Evolutionary conservation across 2,888 invertebrate genomes (phyloP), one percentile per base, ranked within the genome.

Genomic region (Mythimna impura): DNA sequence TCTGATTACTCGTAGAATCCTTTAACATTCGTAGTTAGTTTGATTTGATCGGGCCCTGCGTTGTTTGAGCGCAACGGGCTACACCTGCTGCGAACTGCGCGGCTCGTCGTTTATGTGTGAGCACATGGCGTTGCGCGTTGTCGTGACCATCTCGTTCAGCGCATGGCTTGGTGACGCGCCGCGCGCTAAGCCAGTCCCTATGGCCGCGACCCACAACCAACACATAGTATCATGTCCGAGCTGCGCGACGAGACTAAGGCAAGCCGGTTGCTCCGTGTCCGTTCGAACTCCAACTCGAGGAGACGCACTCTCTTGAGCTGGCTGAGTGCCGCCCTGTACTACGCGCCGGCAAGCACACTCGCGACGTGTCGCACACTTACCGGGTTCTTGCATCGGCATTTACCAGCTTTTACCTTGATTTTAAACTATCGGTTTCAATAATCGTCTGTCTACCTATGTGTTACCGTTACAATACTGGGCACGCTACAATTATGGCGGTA

Each of bases 211-310:
- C 25, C 20, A 8, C n/a, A 8, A 9, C 34, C 9, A 17, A 17
- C 40, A 30, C 22, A n/a, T 25, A 52, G 69, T 25, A n/a, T 10
- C 50, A 69, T 69, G 69, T 36, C 68, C n/a, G 40, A 69, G 70
- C n/a, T 40, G 20, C 12, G n/a, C 40, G 25, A 69, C 20, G 52
- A 69, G 25, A 52, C 69, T 25, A 54, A 69, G 70, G 40, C 70
- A 69, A 69, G 40, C 7, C 36, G n/a, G 22, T 17, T 64, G 64
- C 10, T 43, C 25, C 64, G 22, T 12, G 65, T 55, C 22, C 55
- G 57, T 22, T n/a, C 30, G n/a, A 20, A 50, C 47, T 10, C 12
- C 50, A 4, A 50, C 20, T 50, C 17, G 22, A 17, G 22, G 57
- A 22, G 65, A 57, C 36, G 36, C 58, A 36, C 57, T 55, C 17